Evolutionary conservation across 2,113 vertebrate species (phyloP), one percentile per base, ranked within the genome.

Genomic region (Trichomycterus rosablanca): DNA sequence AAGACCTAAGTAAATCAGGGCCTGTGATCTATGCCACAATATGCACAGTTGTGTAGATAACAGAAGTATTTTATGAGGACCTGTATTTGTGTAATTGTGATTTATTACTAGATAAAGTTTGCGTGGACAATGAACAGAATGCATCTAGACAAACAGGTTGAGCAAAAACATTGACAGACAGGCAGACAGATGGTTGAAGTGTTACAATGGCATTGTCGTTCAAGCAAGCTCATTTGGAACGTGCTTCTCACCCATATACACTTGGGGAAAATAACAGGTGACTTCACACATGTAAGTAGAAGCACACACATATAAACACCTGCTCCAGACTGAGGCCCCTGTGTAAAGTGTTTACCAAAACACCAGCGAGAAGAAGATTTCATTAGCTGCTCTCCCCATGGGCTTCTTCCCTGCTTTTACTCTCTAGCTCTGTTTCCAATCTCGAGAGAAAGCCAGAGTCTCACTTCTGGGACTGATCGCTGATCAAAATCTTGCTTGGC

Each of bases 401-500:
- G 71, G 50, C 39, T 9, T 48, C 34, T 56, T 18, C 49, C 28
- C 51, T 48, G 46, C n/a, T 59, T 30, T 61, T 46, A 32, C 12
- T 24, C 37, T 39, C 72, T 70, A 70, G 79, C 81, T 81, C 77
- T 79, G 76, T 75, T 65, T 77, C 9, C 80, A 74, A 78, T 84
- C 81, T 78, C 56, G 74, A 26, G 55, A 53, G 55, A 40, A 52
- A 45, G 48, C 20, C 3, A 1, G n/a, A 37, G 61, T 3, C 51
- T 40, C 16, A 14, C 52, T 63, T 56, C 37, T 15, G 81, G 83
- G 83, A 82, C 66, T 78, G 76, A 78, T 84, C 82, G 59, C 42
- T 74, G 80, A 84, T 87, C 84, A 86, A 78, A 63, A 83, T 82
- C 81, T 83, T 78, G 76, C 85, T 81, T 83, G 80, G 77, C 76